A percentile compares a stretch with the other conserved stretches of the same genome.
Evolutionary conservation across 2,888 invertebrate species (phyloP).

Genomic region (Antitype chi): DNA sequence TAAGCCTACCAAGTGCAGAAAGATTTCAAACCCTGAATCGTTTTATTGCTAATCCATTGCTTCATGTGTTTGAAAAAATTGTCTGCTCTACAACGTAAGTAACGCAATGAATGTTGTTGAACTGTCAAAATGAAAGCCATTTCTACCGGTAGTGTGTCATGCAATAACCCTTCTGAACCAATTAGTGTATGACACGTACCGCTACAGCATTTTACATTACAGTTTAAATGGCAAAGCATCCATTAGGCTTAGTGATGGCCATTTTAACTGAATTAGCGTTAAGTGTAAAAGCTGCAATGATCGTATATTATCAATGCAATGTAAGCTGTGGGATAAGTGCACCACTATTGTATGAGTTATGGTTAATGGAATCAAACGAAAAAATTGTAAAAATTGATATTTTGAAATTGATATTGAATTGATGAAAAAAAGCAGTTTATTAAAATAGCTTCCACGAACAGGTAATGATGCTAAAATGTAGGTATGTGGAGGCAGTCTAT

Average conservation of each 20-base stretch:
- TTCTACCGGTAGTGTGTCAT: too few species aligned
- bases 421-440: background rate
- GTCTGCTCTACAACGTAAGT: too few species aligned
- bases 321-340: background rate
- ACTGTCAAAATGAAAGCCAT: too few species aligned
- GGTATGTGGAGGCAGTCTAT: too few species aligned
- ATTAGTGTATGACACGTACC: background rate
- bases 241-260: slow-evolving; percentile 23
- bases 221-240: slow-evolving; percentile 15
- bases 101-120: too few species aligned
- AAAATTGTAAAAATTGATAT: background rate
- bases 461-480: background rate
- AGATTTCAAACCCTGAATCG: too few species aligned
- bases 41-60: too few species aligned
- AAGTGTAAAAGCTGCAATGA: slow-evolving; percentile 13
- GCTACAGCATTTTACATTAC: background rate
- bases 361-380: background rate
- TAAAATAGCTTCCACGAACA: background rate
- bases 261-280: slow-evolving; percentile 29
- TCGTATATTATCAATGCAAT: slow-evolving; percentile 12
- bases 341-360: background rate
- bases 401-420: background rate
- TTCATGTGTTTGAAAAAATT: too few species aligned
- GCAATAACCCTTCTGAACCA: background rate
- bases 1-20: too few species aligned